Conservation (phyloP, 2,113 vertebrate genomes). For the Sturnira hondurensis region DNA sequence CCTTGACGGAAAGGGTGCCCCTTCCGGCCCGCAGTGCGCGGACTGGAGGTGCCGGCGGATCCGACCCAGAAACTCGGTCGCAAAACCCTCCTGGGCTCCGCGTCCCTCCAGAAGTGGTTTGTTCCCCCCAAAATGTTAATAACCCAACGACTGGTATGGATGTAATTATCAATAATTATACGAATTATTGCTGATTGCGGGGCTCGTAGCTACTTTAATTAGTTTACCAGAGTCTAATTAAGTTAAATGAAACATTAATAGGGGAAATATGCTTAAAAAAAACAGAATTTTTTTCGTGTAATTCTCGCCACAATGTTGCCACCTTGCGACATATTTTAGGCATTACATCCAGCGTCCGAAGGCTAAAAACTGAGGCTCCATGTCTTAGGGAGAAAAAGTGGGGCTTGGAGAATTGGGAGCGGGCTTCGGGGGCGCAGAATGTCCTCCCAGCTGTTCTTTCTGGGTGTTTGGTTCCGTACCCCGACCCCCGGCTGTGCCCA, state of each 20-base stretch:
- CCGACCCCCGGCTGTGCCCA: background rate
- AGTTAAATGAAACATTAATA: constrained; percentile 82
- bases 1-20: background rate
- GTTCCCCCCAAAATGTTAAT: constrained; percentile 62
- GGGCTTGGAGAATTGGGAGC: background rate
- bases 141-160: constrained; percentile 73
- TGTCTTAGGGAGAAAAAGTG: background rate
- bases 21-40: background rate
- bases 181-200: constrained; percentile 79
- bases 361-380: background rate
- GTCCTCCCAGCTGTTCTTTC: background rate
- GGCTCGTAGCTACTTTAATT: constrained; percentile 79
- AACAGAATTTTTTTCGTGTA: constrained; percentile 16
- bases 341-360: background rate
- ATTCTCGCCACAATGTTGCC: constrained; percentile 73
- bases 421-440: background rate
- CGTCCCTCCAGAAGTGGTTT: constrained; percentile 41
- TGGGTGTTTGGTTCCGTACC: background rate
- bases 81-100: constrained; percentile 30
- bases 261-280: constrained; percentile 74
- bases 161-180: constrained; percentile 80
- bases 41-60: background rate
- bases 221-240: constrained; percentile 81
- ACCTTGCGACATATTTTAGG: constrained; percentile 52
- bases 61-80: background rate